Base-by-base conservation (phyloP, 2,888 invertebrate species). In the Mythimna loreyi region DNA sequence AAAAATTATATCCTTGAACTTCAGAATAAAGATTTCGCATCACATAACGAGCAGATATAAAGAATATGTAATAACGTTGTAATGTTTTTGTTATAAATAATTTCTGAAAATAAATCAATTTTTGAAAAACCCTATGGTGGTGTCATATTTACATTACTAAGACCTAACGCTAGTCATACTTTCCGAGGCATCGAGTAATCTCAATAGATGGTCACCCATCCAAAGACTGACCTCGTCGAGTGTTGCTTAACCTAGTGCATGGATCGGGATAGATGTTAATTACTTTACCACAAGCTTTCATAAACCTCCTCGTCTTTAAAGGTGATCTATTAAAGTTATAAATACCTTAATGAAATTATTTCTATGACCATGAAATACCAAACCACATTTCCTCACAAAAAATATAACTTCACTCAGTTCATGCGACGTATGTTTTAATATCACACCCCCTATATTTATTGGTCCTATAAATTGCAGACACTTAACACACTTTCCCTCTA, bases 381-480 rank as follows among this genome's bases (percentile, higher is more conserved):
- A n/a, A n/a, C 19, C 11, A 33, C 9, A 71, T 58, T 60, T 50
- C 60, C 53, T 33, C 36, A 23, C 25, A 73, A 57, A 68, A 52
- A 55, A 49, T 74, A 63, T 55, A 61, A 59, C 45, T 60, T 65
- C 3, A 65, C 71, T 61, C 57, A 33, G 49, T 64, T 65, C 57
- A 49, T 9, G 45, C 21, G 57, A 53, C 55, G 72, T 73, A 50
- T 60, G 67, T 76, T 76, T 68, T 72, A 78, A 78, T 78, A 78
- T 70, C 21, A 67, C 75, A 50, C 60, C n/a, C 58, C 45, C 50
- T 73, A 65, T 77, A 80, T 80, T 80, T 78, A 78, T 70, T 72
- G 62, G 68, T 72, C 55, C 64, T 69, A 75, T 81, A 81, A 81
- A 81, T 75, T 78, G 63, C 40, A 43, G 67, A 67, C 70, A 78